These are phyloP conservation scores for Perizoma affinitatum DNA, from an alignment of 2,888 invertebrate genomes.

Conservation along the genomic window DNA sequence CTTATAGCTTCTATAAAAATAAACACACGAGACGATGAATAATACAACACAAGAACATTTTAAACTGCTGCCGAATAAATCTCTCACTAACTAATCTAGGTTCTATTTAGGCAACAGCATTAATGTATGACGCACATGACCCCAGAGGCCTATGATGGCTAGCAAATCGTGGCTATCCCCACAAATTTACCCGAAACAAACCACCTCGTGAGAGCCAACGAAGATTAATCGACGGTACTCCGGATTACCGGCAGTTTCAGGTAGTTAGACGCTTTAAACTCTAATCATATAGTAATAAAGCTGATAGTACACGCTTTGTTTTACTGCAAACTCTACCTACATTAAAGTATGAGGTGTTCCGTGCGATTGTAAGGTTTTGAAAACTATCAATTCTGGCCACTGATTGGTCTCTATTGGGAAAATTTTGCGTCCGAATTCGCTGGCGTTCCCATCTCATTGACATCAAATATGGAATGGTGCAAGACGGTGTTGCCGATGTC, in stretches of 20 bases:
- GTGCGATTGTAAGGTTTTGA: constrained; percentile 46
- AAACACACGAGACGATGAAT: background rate
- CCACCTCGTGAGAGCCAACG: constrained; percentile 76
- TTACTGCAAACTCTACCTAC: constrained; percentile 47
- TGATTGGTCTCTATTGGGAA: too few species aligned
- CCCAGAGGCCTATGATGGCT: constrained; percentile 63
- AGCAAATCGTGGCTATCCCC: constrained; percentile 74
- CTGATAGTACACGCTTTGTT: constrained; percentile 29
- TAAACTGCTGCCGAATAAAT: constrained; percentile 38
- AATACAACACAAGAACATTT: constrained; percentile 11
- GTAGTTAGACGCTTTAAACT: constrained; percentile 39
- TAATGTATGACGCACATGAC: constrained; percentile 74
- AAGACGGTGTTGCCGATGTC: too few species aligned
- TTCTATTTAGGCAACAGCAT: constrained; percentile 70
- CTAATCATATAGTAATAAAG: constrained; percentile 46
- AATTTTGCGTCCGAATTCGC: too few species aligned
- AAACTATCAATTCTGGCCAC: too few species aligned
- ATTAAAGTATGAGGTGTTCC: constrained; percentile 61
- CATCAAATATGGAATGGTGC: too few species aligned
- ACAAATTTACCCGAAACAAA: constrained; percentile 77
- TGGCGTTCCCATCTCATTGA: too few species aligned
- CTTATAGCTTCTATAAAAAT: too few species aligned
- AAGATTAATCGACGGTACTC: constrained; percentile 73
- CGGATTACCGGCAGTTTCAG: constrained; percentile 68
- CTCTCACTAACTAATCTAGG: constrained; percentile 50